phyloP scores from a whole-genome alignment of 2,113 vertebrate genomes.

The Xiphorhynchus elegans region DNA sequence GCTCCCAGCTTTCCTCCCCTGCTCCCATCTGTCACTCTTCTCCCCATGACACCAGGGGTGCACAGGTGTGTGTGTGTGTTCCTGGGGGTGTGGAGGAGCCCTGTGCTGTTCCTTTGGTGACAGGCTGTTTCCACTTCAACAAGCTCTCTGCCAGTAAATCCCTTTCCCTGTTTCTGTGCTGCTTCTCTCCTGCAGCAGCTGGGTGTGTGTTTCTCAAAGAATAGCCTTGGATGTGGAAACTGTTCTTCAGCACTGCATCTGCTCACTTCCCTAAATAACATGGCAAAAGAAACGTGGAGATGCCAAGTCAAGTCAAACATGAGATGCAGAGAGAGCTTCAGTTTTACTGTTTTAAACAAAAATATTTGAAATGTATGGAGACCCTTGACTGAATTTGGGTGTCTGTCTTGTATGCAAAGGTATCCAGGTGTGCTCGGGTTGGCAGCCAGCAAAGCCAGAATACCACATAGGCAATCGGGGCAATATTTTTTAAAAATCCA shows the following conservation, averaged over 20 bases:
- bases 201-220: not conserved
- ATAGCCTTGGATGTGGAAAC: not conserved
- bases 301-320: not conserved
- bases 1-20: not conserved
- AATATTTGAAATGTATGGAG: not conserved
- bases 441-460: not conserved
- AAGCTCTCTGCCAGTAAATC: not conserved
- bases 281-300: not conserved
- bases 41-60: not conserved
- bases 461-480: not conserved
- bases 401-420: fast-evolving
- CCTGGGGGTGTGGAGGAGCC: not conserved
- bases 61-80: not conserved
- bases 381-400: not conserved
- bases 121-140: not conserved
- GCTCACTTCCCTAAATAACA: not conserved
- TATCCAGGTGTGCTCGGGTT: not conserved
- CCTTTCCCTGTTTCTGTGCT: not conserved
- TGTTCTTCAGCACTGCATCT: not conserved
- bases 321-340: not conserved
- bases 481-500: not conserved
- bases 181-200: not conserved
- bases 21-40: not conserved
- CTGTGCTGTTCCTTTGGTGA: not conserved
- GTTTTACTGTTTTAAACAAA: not conserved